Percentiles rank a stretch among this genome's conserved stretches.
phyloP scores from a whole-genome alignment of 2,888 invertebrate genomes.

The Ecdyonurus torrentis region DNA sequence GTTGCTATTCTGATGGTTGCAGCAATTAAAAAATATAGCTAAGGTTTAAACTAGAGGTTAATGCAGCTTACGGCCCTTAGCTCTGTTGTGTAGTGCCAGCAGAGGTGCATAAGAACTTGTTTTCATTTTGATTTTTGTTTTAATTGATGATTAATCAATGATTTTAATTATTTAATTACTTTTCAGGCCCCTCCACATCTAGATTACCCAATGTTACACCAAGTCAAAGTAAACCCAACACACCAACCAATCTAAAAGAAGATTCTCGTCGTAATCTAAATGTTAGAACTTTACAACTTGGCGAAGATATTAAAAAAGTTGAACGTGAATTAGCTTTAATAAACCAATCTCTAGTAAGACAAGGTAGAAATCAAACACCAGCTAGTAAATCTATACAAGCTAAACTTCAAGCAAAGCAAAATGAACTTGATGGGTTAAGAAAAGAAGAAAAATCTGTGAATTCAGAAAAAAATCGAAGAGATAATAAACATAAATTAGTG shows the following conservation, averaged over 20 bases:
- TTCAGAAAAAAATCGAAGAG: not conserved
- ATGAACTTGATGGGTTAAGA: not conserved
- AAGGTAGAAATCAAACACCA: conserved; percentile 20
- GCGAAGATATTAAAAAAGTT: conserved; percentile 47
- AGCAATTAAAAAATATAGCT: no score
- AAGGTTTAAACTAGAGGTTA: no score
- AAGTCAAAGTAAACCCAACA: not conserved
- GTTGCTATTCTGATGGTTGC: no score
- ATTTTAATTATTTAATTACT: not conserved
- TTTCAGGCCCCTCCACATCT: not conserved
- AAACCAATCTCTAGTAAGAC: conserved; percentile 43
- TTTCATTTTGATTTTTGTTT: no score
- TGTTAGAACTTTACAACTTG: conserved; percentile 16
- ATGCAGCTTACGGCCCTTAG: no score
- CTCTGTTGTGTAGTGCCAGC: no score
- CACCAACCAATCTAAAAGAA: not conserved
- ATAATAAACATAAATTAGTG: not conserved
- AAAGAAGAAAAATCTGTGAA: not conserved
- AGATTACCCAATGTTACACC: not conserved
- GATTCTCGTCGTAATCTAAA: conserved; percentile 12
- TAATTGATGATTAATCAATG: no score
- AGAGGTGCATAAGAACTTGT: no score
- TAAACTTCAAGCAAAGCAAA: not conserved
- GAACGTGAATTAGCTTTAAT: conserved; percentile 49
- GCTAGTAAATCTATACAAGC: not conserved